A percentile compares a stretch with the other conserved stretches of the same genome.
Conservation (phyloP, 2,113 vertebrate genomes). For the Nothocercus nigrocapillus region DNA sequence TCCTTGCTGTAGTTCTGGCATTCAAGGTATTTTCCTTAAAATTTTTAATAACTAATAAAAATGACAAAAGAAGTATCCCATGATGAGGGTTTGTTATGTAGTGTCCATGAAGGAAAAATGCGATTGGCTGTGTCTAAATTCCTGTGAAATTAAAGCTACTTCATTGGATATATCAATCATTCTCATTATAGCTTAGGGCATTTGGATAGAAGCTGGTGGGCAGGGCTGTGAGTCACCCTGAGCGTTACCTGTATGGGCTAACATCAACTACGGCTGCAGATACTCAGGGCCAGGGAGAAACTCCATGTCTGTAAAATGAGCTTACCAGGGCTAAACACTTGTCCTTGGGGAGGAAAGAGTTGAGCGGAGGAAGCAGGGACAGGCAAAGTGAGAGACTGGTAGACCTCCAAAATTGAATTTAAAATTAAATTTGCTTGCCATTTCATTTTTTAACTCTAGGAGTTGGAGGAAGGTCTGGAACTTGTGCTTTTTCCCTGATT, state of each 20-base stretch:
- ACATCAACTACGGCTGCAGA: slow-evolving; percentile 27
- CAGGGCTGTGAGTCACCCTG: slow-evolving; percentile 41
- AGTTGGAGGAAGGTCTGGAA: background rate
- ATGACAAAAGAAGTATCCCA: background rate
- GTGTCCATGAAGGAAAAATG: slow-evolving; percentile 65
- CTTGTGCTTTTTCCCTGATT: background rate
- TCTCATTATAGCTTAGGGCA: slow-evolving; percentile 78
- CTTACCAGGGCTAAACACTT: background rate
- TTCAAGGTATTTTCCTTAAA: background rate
- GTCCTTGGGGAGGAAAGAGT: background rate
- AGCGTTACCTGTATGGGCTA: slow-evolving; percentile 11
- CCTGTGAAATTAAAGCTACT: slow-evolving; percentile 80
- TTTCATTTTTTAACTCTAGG: background rate
- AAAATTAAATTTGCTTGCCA: background rate
- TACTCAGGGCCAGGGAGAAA: background rate
- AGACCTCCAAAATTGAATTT: background rate
- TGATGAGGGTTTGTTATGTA: background rate
- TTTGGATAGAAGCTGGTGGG: slow-evolving; percentile 10
- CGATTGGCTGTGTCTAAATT: slow-evolving; percentile 74
- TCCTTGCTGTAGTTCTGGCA: background rate
- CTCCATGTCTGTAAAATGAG: background rate
- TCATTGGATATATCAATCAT: slow-evolving; percentile 78
- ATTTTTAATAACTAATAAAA: background rate
- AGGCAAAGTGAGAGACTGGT: background rate
- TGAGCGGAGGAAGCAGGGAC: background rate